These are phyloP conservation scores for Melanogrammus aeglefinus DNA, from an alignment of 2,797 vertebrate genomes.

Conservation along the genomic window DNA sequence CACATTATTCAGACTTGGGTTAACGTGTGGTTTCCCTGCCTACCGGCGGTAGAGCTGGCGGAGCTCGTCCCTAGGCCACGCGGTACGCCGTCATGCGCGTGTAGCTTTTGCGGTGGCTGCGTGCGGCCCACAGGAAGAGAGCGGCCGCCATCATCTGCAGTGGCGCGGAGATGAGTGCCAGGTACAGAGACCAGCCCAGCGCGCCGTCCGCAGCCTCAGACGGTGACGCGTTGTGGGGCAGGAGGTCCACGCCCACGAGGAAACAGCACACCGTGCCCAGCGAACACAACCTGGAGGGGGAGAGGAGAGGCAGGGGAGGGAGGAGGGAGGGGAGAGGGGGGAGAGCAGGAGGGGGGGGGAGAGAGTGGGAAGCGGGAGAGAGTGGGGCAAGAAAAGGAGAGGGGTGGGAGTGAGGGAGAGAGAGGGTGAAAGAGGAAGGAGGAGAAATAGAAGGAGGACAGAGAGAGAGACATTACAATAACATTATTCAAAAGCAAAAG, in stretches of 20 bases:
- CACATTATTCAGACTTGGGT: neutral
- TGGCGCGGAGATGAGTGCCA: constrained; percentile 91
- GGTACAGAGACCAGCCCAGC: constrained; percentile 94
- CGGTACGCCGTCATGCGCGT: constrained; percentile 89
- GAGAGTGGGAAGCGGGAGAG: too few relatives aligned
- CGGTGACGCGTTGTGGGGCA: constrained; percentile 67
- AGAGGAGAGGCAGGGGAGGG: neutral
- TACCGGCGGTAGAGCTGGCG: neutral
- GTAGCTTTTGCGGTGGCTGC: constrained; percentile 90
- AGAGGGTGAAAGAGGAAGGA: too few relatives aligned
- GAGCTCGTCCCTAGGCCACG: constrained; percentile 66
- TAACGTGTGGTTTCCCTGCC: neutral
- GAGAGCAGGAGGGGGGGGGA: too few relatives aligned
- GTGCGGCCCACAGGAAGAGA: constrained; percentile 93
- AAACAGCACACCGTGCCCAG: constrained; percentile 90
- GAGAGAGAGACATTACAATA: neutral
- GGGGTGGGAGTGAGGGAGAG: too few relatives aligned
- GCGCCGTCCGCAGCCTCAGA: constrained; percentile 76
- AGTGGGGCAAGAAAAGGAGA: too few relatives aligned
- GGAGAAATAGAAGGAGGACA: neutral
- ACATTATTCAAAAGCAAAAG: neutral
- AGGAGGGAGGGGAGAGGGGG: neutral
- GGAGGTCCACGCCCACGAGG: constrained; percentile 82
- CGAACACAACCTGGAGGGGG: constrained; percentile 81
- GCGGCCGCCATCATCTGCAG: constrained; percentile 95